phyloP scores from a whole-genome alignment of 2,797 vertebrate genomes.

The Lateolabrax maculatus region DNA sequence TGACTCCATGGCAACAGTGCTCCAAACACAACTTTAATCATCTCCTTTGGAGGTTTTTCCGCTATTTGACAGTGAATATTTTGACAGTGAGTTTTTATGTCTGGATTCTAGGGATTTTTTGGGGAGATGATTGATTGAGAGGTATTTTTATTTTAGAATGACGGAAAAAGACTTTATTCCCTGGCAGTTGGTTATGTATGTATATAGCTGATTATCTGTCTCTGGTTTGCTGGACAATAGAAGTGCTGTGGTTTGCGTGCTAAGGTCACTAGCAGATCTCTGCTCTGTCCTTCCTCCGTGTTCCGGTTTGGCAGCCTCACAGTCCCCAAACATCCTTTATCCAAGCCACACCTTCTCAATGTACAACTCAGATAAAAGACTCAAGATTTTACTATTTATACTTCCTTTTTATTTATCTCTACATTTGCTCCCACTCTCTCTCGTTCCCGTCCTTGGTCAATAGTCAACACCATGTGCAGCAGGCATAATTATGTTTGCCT shows the following conservation, averaged over 20 bases:
- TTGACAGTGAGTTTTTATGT: conserved; percentile 4
- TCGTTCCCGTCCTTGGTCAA: conserved; percentile 27
- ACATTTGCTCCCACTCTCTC: conserved; percentile 20
- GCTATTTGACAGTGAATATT: conserved; percentile 22
- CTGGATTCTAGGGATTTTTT: background rate
- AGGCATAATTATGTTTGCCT: conserved; percentile 64
- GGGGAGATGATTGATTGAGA: conserved; percentile 44
- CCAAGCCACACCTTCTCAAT: conserved; percentile 70
- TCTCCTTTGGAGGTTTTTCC: conserved; percentile 13
- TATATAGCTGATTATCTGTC: conserved; percentile 72
- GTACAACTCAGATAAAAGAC: conserved; percentile 47
- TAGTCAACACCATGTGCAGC: conserved; percentile 39
- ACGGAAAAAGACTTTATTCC: conserved; percentile 44
- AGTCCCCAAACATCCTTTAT: conserved; percentile 80
- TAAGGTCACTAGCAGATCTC: conserved; percentile 79
- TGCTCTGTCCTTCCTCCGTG: conserved; percentile 80
- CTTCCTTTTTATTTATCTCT: conserved; percentile 37
- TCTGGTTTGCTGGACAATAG: conserved; percentile 72
- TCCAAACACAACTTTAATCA: conserved; percentile 40
- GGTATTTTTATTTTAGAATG: conserved; percentile 61
- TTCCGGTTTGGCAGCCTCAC: conserved; percentile 80
- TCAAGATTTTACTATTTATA: conserved; percentile 42
- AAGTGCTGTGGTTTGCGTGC: conserved; percentile 77
- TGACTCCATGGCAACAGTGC: conserved; percentile 50
- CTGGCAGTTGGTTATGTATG: conserved; percentile 61